Conservation (phyloP, 1,140 invertebrate species). For the Drosophila dunni region DNA sequence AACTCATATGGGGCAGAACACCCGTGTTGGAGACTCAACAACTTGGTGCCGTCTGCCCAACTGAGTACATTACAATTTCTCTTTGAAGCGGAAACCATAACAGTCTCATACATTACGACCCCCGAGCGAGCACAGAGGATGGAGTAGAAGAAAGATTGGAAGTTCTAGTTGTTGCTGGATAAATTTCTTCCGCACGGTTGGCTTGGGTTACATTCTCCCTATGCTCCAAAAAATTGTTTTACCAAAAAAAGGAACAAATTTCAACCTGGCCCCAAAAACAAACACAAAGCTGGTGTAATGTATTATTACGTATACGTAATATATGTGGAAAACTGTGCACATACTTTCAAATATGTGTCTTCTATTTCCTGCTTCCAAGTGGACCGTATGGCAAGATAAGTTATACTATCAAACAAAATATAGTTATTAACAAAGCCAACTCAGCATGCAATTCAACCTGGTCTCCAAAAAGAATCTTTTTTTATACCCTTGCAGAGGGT, state of each 20-base stretch:
- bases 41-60: constrained; percentile 6
- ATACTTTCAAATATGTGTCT: constrained; percentile 30
- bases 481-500: too few relatives aligned
- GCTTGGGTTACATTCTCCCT: constrained; percentile 47
- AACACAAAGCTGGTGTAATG: constrained; percentile 40
- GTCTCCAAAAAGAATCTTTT: too few relatives aligned
- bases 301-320: constrained; percentile 3
- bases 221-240: constrained; percentile 11
- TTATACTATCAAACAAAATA: neutral
- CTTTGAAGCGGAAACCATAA: constrained; percentile 40
- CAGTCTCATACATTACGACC: constrained; percentile 31
- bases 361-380: constrained; percentile 33
- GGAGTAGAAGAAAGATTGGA: neutral
- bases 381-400: neutral
- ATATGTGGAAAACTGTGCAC: neutral
- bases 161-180: constrained; percentile 10
- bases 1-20: constrained; percentile 45
- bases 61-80: constrained; percentile 42
- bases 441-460: constrained; percentile 16
- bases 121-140: neutral
- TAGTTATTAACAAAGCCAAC: neutral
- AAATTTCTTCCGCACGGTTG: constrained; percentile 23
- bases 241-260: neutral
- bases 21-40: neutral
- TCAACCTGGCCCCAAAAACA: constrained; percentile 3